Conservation (phyloP, 2,113 vertebrate genomes). For the Micronycteris hirsuta region DNA sequence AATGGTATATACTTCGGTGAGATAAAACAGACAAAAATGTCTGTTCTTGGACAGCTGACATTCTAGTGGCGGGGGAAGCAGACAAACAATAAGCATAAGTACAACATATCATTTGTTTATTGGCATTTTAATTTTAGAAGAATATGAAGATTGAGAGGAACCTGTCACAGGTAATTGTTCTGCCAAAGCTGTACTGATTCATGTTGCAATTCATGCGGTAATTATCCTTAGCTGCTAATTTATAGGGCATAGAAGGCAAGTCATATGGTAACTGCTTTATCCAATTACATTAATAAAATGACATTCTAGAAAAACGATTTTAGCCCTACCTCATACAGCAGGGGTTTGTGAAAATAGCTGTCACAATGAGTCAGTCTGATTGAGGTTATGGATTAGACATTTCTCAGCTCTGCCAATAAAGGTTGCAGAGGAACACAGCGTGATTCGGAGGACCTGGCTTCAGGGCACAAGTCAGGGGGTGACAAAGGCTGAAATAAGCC, state of each 20-base stretch:
- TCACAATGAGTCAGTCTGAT: slow-evolving; percentile 54
- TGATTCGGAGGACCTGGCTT: slow-evolving; percentile 48
- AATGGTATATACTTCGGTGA: neutral
- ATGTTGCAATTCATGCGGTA: slow-evolving; percentile 60
- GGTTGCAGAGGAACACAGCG: neutral
- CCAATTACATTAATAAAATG: slow-evolving; percentile 30
- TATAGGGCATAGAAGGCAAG: slow-evolving; percentile 51
- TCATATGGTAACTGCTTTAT: slow-evolving; percentile 39
- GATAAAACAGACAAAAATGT: neutral
- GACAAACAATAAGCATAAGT: slow-evolving; percentile 17
- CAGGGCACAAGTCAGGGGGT: neutral
- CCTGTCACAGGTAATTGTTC: slow-evolving; percentile 56
- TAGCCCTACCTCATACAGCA: slow-evolving; percentile 53
- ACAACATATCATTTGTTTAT: slow-evolving; percentile 19
- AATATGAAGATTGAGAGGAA: slow-evolving; percentile 53
- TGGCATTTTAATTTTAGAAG: slow-evolving; percentile 56
- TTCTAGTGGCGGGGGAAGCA: neutral
- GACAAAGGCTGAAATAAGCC: slow-evolving; percentile 37
- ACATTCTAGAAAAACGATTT: slow-evolving; percentile 15
- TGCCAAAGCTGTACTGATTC: slow-evolving; percentile 51
- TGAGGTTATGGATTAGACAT: slow-evolving; percentile 48
- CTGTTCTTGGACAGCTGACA: neutral
- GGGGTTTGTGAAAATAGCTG: slow-evolving; percentile 46
- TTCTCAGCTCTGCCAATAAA: slow-evolving; percentile 58
- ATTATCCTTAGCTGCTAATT: slow-evolving; percentile 76